Evolutionary conservation across 2,113 vertebrate species (phyloP), one percentile per base, ranked within the genome.

Genomic region (Pseudorhombus dupliciocellatus): DNA sequence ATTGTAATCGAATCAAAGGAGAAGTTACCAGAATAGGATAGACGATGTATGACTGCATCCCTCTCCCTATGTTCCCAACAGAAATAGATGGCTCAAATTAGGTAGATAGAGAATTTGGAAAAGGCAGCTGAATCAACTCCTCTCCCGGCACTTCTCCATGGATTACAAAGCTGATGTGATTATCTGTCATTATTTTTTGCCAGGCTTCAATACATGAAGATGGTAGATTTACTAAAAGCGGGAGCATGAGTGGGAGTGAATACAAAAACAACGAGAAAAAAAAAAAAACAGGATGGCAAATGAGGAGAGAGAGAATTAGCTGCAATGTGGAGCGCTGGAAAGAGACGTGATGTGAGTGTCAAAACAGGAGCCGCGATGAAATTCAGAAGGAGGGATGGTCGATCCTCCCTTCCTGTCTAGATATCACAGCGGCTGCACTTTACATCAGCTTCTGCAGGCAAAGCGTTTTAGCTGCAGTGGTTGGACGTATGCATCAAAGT

Each of bases 101-200:
- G 68, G 48, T 66, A 80, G 50, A 75, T 57, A 46, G 24, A 20
- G 63, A 56, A 72, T 84, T 79, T 78, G 22, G 52, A 84, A 75
- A 69, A 77, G 62, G 56, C 79, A 86, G 80, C 84, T 88, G 86
- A 89, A 83, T 78, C 79, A 83, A 88, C 84, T 83, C 56, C 63
- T 84, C 80, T 78, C 74, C 54, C 51, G 75, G 87, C 84, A 68
- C 71, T 68, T 62, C 21, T 71, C 87, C 69, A 84, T 56, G 78
- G 84, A 88, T 90, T 77, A 89, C 89, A 92, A 88, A 90, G 81
- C 78, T 48, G 57, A 84, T 66, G 73, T 88, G 87, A 93, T 93
- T 91, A 92, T 91, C 84, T 53, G 75, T 90, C 91, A 92, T 92
- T 92, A 91, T 90, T 46, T 10, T 46, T 53, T 15, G 24, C 50